Evolutionary conservation across 2,113 vertebrate genomes (phyloP), one percentile per base, ranked within the genome.

Genomic region (Anguilla japonica): DNA sequence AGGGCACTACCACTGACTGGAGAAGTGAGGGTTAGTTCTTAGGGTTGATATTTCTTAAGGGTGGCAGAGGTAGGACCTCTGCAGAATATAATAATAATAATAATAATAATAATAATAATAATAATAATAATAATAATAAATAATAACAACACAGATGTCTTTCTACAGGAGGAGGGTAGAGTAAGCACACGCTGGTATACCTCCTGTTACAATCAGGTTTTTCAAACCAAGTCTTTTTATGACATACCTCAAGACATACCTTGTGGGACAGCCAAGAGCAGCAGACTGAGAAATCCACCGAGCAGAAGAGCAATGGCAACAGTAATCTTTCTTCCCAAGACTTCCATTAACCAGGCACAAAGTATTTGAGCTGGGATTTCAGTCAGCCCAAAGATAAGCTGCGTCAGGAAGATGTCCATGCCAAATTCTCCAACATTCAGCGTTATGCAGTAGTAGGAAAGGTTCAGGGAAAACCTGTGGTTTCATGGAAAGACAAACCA

Each of bases 401-500:
- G 90, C 0, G 88, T 91, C 82, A 94, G 6, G 63, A 94, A 91
- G 41, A 92, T 79, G 87, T 89, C 80, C 87, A 93, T 0, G 11
- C 91, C 94, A 0, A 93, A 89, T 0, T 92, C 91, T 6, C 79
- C 93, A 50, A 95, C 79, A 39, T 92, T 95, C 18, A 94, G 84
- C 4, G 41, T 91, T 87, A 96, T 83, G 8, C 89, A 92, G 3
- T 86, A 92, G 86, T 94, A 95, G 79, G 88, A 57, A 39, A 95
- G 86, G 43, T 93, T 93, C 8, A 94, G 1, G 0, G 92, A 89
- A 86, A 96, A 96, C 95, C 96, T 97, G 81, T 8, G n/a, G 29
- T 83, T 60, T 63, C 16, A 41, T 41, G 13, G 14, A 41, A 6
- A 53, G 0, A 87, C 71, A 20, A 15, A 84, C 50, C 29, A 39